Evolutionary conservation across 2,888 invertebrate species (phyloP).

Genomic region (Drosophila formosana): DNA sequence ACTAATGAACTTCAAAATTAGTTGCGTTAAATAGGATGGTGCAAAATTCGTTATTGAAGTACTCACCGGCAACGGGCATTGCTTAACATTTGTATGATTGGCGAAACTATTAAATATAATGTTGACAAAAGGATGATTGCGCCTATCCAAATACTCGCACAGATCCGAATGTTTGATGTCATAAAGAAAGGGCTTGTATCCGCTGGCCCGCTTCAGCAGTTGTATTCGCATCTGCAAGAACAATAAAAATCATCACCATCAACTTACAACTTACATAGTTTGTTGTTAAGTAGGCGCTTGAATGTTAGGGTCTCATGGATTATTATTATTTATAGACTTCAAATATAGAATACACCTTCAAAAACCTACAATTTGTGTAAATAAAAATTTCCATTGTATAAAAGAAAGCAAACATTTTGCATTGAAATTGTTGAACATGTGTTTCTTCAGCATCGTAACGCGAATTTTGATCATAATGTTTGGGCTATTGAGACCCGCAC

Average conservation of each 20-base stretch:
- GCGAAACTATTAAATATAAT: constrained; percentile 64
- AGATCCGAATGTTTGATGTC: constrained; percentile 60
- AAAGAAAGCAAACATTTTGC: neutral
- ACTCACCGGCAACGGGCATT: constrained; percentile 64
- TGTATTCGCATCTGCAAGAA: constrained; percentile 67
- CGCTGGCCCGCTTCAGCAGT: constrained; percentile 71
- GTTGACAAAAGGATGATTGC: constrained; percentile 75
- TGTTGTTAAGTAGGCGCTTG: constrained; percentile 27
- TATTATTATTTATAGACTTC: neutral
- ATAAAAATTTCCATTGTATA: constrained; percentile 13
- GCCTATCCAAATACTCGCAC: constrained; percentile 73
- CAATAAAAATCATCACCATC: neutral
- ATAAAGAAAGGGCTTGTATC: constrained; percentile 74
- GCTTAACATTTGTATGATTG: constrained; percentile 56
- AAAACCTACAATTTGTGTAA: neutral
- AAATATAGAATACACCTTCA: neutral
- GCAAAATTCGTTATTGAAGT: too few species aligned
- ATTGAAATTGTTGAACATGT: constrained; percentile 37
- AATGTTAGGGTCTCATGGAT: neutral
- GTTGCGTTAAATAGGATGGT: too few species aligned
- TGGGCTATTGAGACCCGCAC: constrained; percentile 63
- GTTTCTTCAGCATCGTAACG: constrained; percentile 41
- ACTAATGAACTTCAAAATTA: too few species aligned
- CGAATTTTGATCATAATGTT: constrained; percentile 52
- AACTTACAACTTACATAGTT: neutral